Percentiles rank a stretch among this genome's conserved stretches.
Evolutionary conservation across 2,113 vertebrate genomes (phyloP).

Genomic region (Colistium nudipinnis): DNA sequence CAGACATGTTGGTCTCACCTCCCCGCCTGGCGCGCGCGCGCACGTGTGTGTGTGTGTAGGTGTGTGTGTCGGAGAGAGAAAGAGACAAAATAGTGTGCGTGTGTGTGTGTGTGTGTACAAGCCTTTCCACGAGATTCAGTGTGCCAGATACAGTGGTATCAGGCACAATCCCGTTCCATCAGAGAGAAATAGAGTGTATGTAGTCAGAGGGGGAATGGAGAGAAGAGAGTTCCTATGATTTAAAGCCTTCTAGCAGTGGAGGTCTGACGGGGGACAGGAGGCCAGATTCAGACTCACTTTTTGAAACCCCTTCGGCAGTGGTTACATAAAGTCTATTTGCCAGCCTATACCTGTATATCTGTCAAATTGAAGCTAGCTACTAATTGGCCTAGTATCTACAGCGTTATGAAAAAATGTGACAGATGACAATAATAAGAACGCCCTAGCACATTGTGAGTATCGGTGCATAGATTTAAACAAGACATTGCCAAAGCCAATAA

Average conservation of each 20-base stretch:
- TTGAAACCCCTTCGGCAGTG: slow-evolving; percentile 5
- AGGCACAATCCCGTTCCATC: slow-evolving; percentile 49
- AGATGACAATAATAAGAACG: too few species aligned
- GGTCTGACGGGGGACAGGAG: slow-evolving; percentile 19
- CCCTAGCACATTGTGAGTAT: neutral
- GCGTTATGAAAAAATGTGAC: neutral
- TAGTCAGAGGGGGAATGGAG: neutral
- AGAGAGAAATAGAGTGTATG: neutral
- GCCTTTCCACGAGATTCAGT: slow-evolving; percentile 24
- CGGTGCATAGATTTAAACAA: neutral
- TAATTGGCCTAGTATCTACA: neutral
- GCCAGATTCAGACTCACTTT: slow-evolving; percentile 24
- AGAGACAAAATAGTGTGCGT: too few species aligned
- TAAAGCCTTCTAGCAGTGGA: slow-evolving; percentile 38
- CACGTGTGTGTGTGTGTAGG: slow-evolving; percentile 24
- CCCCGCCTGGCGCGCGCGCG: neutral
- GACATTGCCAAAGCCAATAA: neutral
- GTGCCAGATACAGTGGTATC: slow-evolving; percentile 55
- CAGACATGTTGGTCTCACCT: slow-evolving; percentile 42
- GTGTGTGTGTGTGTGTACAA: neutral
- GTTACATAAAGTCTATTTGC: slow-evolving; percentile 32
- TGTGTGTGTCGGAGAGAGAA: too few species aligned
- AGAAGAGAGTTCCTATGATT: slow-evolving; percentile 9
- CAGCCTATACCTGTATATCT: neutral
- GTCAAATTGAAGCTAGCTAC: neutral